These are phyloP conservation scores for Drosophila sechellia DNA, from an alignment of 1,140 invertebrate species.

Conservation along the genomic window DNA sequence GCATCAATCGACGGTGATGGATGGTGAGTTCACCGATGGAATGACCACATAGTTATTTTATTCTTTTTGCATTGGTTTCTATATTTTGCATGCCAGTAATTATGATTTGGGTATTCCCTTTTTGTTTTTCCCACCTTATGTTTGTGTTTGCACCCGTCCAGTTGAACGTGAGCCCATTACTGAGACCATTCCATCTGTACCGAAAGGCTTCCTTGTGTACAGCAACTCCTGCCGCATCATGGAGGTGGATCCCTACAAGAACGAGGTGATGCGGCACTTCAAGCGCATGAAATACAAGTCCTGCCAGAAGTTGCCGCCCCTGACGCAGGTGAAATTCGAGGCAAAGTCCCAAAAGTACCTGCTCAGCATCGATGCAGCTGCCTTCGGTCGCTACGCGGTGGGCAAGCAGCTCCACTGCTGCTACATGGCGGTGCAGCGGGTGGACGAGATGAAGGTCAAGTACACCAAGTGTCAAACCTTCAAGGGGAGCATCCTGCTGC, in stretches of 20 bases:
- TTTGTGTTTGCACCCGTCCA: neutral
- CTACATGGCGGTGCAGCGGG: slow-evolving; percentile 85
- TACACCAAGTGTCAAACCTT: slow-evolving; percentile 82
- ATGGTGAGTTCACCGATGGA: slow-evolving; percentile 54
- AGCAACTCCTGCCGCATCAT: slow-evolving; percentile 89
- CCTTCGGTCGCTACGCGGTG: slow-evolving; percentile 74
- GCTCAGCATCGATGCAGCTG: slow-evolving; percentile 59
- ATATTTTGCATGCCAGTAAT: slow-evolving; percentile 10
- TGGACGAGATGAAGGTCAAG: slow-evolving; percentile 42
- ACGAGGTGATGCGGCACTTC: slow-evolving; percentile 87
- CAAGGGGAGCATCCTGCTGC: slow-evolving; percentile 67
- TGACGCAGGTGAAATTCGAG: slow-evolving; percentile 85
- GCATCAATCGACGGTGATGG: slow-evolving; percentile 75
- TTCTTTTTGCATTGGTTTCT: too few relatives aligned
- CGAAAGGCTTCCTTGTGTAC: slow-evolving; percentile 88
- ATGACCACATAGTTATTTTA: too few relatives aligned
- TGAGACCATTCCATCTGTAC: slow-evolving; percentile 40
- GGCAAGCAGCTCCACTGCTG: slow-evolving; percentile 85
- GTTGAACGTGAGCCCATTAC: neutral
- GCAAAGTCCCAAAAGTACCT: slow-evolving; percentile 52
- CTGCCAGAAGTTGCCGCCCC: slow-evolving; percentile 85
- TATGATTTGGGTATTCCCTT: slow-evolving; percentile 6
- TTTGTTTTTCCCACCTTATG: neutral
- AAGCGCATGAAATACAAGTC: slow-evolving; percentile 86
- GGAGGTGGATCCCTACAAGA: slow-evolving; percentile 88